phyloP scores from a whole-genome alignment of 2,797 vertebrate species.

The Melanotaenia boesemani region DNA sequence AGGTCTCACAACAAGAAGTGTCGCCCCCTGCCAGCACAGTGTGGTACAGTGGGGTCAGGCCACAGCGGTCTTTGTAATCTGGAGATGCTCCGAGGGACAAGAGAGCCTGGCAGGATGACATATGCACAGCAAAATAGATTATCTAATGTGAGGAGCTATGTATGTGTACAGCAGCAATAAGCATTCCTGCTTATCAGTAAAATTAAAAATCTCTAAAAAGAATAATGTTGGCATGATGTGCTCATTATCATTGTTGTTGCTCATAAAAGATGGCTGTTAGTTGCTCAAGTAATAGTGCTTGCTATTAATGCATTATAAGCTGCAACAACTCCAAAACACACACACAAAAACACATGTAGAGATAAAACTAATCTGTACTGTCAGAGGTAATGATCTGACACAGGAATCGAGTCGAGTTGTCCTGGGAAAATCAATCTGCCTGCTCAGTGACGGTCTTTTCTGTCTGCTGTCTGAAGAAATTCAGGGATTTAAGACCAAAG shows the following conservation, averaged over 20 bases:
- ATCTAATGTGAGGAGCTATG: not conserved
- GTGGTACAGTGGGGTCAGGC: slow-evolving; percentile 92
- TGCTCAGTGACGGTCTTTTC: not conserved
- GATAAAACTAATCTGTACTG: not conserved
- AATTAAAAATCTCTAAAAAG: not conserved
- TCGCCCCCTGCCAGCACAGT: slow-evolving; percentile 92
- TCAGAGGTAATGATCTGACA: not conserved
- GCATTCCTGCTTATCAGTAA: not conserved
- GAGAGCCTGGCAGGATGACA: slow-evolving; percentile 65
- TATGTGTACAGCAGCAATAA: not conserved
- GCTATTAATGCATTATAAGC: too few species aligned
- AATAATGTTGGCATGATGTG: not conserved
- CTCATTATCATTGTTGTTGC: not conserved
- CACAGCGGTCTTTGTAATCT: slow-evolving; percentile 91
- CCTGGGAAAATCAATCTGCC: not conserved
- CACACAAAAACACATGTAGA: not conserved
- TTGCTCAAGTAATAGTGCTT: not conserved
- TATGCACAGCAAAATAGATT: slow-evolving; percentile 7
- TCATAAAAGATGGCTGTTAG: not conserved
- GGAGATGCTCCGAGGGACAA: slow-evolving; percentile 89
- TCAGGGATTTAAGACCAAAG: not conserved
- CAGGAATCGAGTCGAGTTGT: not conserved
- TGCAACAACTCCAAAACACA: not conserved
- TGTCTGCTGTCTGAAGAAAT: not conserved
- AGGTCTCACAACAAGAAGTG: slow-evolving; percentile 91